These are phyloP conservation scores for Drosophila rufa DNA, from an alignment of 1,140 invertebrate genomes.

Conservation along the genomic window DNA sequence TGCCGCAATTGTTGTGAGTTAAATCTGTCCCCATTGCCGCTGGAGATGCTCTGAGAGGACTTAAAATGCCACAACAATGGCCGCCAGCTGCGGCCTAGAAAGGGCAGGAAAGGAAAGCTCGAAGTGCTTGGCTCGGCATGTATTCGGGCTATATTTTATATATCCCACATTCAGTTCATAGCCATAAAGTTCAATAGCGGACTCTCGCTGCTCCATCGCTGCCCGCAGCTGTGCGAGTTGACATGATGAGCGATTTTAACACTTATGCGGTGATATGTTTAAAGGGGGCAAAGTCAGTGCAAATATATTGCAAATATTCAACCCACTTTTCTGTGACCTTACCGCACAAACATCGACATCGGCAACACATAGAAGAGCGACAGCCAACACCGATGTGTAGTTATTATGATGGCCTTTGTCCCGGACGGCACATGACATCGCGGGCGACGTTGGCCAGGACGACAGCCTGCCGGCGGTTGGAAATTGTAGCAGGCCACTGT, in stretches of 20 bases:
- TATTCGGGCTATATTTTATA: slow-evolving; percentile 3
- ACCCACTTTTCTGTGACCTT: slow-evolving; percentile 66
- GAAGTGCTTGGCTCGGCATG: slow-evolving; percentile 72
- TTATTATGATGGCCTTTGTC: slow-evolving; percentile 72
- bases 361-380: slow-evolving; percentile 24
- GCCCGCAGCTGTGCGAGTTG: slow-evolving; percentile 62
- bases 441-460: slow-evolving; percentile 6
- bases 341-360: slow-evolving; percentile 31
- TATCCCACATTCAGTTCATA: slow-evolving; percentile 32
- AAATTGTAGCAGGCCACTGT: neutral
- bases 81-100: slow-evolving; percentile 69
- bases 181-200: slow-evolving; percentile 69
- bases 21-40: slow-evolving; percentile 51
- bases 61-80: slow-evolving; percentile 79
- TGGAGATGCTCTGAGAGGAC: slow-evolving; percentile 56
- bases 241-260: slow-evolving; percentile 80
- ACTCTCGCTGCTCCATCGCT: slow-evolving; percentile 1
- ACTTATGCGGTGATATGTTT: slow-evolving; percentile 74
- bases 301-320: slow-evolving; percentile 73
- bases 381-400: slow-evolving; percentile 53
- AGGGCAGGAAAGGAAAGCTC: slow-evolving; percentile 14
- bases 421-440: slow-evolving; percentile 56
- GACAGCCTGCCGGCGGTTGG: slow-evolving; percentile 20
- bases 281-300: slow-evolving; percentile 38
- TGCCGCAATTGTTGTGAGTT: slow-evolving; percentile 67